phyloP scores from a whole-genome alignment of 64 coral and sea anemone species.

The Anthopleura sola region DNA sequence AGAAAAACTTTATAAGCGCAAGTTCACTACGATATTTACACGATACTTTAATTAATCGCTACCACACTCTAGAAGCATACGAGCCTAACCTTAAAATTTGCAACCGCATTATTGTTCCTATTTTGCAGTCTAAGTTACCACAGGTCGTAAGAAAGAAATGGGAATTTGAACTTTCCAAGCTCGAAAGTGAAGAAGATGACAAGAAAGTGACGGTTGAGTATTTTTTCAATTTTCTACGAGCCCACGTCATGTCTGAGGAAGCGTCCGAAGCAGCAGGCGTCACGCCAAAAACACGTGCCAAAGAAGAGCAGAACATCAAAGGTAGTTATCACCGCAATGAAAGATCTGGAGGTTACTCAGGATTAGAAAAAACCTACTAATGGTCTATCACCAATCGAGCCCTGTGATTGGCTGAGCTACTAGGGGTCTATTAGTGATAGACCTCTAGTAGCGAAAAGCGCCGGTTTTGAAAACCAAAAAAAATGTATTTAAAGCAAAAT shows the following conservation, averaged over 20 bases:
- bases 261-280: constrained; percentile 16
- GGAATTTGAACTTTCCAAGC: constrained; percentile 23
- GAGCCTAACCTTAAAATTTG: neutral
- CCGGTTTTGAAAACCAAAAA: too few species aligned
- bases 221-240: constrained; percentile 23
- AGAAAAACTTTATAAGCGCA: neutral
- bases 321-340: neutral
- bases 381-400: too few species aligned
- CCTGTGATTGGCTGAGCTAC: too few species aligned
- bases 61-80: constrained; percentile 17
- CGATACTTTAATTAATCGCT: constrained; percentile 4
- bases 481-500: too few species aligned
- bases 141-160: neutral
- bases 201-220: constrained; percentile 14
- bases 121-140: constrained; percentile 17
- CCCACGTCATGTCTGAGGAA: constrained; percentile 36
- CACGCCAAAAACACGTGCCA: neutral
- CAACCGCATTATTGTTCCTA: constrained; percentile 16
- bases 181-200: constrained; percentile 23
- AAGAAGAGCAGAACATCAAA: neutral
- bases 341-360: neutral
- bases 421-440: too few species aligned
- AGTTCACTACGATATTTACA: constrained; percentile 1
- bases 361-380: too few species aligned
- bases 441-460: too few species aligned